These are phyloP conservation scores for zebrafish (Danio rerio) DNA, from an alignment of 2,113 vertebrate genomes.

Conservation along the genomic window DNA sequence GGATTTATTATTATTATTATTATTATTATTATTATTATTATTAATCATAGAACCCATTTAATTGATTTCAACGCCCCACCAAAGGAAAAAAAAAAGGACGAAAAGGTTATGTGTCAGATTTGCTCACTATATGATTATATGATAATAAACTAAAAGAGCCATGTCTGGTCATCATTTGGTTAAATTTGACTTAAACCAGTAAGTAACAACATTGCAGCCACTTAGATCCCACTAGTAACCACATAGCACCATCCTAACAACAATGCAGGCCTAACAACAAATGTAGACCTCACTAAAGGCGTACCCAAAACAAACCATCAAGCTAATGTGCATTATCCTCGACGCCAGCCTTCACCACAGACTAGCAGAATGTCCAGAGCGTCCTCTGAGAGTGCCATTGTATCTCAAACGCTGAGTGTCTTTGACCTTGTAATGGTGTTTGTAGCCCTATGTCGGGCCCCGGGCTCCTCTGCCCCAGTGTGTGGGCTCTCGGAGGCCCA, in stretches of 20 bases:
- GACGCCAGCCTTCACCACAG: neutral
- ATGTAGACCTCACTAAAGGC: too few relatives aligned
- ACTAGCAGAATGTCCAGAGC: neutral
- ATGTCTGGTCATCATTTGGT: neutral
- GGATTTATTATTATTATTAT: too few relatives aligned
- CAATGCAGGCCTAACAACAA: too few relatives aligned
- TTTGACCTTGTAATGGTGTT: conserved; percentile 33
- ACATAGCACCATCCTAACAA: too few relatives aligned
- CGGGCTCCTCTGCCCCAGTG: conserved; percentile 14
- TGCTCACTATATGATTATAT: too few relatives aligned
- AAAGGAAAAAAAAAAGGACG: too few relatives aligned
- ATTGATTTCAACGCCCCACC: too few relatives aligned
- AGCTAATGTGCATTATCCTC: neutral
- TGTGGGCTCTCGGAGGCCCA: conserved; percentile 59
- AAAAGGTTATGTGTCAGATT: too few relatives aligned
- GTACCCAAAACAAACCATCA: neutral
- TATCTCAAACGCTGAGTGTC: conserved; percentile 20
- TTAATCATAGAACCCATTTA: neutral
- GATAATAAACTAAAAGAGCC: neutral
- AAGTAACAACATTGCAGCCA: too few relatives aligned
- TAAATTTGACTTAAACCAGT: too few relatives aligned
- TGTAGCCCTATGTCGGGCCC: conserved; percentile 3
- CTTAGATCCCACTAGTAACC: too few relatives aligned
- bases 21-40: too few relatives aligned
- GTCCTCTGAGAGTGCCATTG: conserved; percentile 25